Conservation (phyloP, 2,113 vertebrate species). For the Oreochromis niloticus region DNA sequence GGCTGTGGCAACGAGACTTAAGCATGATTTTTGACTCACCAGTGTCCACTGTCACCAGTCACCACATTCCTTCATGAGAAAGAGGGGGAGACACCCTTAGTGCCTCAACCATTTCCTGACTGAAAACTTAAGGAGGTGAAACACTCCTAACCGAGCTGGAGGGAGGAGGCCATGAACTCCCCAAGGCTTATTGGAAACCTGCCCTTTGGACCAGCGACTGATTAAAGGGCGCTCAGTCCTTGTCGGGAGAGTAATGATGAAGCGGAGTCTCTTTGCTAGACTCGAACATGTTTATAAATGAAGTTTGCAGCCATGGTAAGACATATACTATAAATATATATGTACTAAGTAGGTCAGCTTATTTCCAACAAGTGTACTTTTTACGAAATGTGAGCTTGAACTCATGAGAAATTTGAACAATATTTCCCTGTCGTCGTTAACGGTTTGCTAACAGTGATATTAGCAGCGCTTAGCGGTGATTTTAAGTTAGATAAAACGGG, state of each 20-base stretch:
- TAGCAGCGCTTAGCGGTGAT: neutral
- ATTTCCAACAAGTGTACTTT: neutral
- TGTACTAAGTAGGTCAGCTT: neutral
- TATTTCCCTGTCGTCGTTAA: neutral
- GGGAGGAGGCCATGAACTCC: slow-evolving; percentile 26
- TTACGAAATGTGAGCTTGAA: neutral
- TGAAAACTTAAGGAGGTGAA: neutral
- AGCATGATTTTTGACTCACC: neutral
- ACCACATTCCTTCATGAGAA: neutral
- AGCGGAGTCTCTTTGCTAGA: neutral
- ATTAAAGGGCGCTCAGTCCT: slow-evolving; percentile 4
- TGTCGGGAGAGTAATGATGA: neutral
- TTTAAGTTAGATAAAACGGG: neutral
- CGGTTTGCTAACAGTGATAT: neutral
- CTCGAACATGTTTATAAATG: neutral
- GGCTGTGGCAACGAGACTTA: neutral
- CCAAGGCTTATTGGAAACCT: slow-evolving; percentile 9
- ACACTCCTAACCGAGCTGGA: neutral
- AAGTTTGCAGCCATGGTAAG: slow-evolving; percentile 43
- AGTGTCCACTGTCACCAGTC: neutral
- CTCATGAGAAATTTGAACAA: neutral
- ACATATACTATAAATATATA: neutral
- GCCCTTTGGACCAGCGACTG: slow-evolving; percentile 54
- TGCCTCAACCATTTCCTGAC: neutral
- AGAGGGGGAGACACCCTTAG: neutral